A percentile compares a stretch with the other conserved stretches of the same genome.
Conservation (phyloP, 1,140 invertebrate genomes). For the Drosophila asahinai region DNA sequence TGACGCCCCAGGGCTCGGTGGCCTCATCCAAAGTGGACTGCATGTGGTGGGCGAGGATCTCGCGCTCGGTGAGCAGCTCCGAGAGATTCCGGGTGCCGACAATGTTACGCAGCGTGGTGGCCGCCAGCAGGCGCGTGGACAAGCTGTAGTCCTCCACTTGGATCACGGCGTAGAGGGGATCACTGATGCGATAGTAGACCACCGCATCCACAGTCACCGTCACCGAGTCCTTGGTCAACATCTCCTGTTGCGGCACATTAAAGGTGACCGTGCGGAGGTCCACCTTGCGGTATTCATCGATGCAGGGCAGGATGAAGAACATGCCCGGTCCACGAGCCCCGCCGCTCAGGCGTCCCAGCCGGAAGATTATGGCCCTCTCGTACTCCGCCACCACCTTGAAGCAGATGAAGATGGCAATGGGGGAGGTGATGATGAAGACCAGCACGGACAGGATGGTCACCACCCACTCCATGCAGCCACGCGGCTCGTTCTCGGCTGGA, state of each 20-base stretch:
- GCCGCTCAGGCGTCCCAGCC: conserved; percentile 90
- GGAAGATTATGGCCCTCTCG: conserved; percentile 95
- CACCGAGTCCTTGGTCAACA: conserved; percentile 96
- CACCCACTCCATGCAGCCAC: conserved; percentile 90
- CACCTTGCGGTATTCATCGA: conserved; percentile 95
- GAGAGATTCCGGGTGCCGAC: conserved; percentile 96
- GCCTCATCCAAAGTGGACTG: conserved; percentile 88
- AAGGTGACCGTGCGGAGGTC: conserved; percentile 91
- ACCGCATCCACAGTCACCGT: conserved; percentile 96
- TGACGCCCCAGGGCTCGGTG: conserved; percentile 99
- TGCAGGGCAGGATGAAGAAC: conserved; percentile 95
- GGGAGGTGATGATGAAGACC: conserved; percentile 91
- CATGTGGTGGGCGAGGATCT: conserved; percentile 89
- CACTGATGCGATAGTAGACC: conserved; percentile 93
- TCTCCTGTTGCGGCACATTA: conserved; percentile 88
- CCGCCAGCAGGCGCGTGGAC: conserved; percentile 93
- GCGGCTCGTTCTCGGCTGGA: conserved; percentile 86
- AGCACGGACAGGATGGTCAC: conserved; percentile 91
- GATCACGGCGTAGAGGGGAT: conserved; percentile 92
- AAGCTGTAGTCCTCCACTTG: conserved; percentile 91
- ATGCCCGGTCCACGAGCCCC: conserved; percentile 90
- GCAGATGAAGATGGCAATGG: conserved; percentile 93
- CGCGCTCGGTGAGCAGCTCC: conserved; percentile 89
- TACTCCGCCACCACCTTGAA: conserved; percentile 92
- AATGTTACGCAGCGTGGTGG: conserved; percentile 95